Evolutionary conservation across 2,113 vertebrate genomes (phyloP), one percentile per base, ranked within the genome.

Genomic region (Heptranchias perlo): DNA sequence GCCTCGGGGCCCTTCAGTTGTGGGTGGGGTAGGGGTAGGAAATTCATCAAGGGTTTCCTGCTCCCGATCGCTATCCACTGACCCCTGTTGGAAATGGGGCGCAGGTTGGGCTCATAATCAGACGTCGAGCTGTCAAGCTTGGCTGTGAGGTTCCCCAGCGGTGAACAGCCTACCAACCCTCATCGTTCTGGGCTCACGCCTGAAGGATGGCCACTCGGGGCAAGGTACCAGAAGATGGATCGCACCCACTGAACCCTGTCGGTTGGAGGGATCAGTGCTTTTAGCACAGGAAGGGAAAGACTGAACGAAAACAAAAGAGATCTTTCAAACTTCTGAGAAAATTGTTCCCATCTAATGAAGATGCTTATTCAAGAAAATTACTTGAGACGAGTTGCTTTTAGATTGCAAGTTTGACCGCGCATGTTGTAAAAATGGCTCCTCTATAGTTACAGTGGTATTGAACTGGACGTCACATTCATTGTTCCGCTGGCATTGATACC

Each of bases 371-470:
- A 6, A 25, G 25, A 35, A 13, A 95, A 95, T 52, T 47, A 95
- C 65, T 69, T 95, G 65, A 65, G 62, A 25, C 25, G 39, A 25
- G 28, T 47, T 69, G 94, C 47, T 95, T n/a, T 58, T 65, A 25
- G 39, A 25, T 35, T 95, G 47, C 28, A 73, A 69, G 47, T 65
- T 47, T 25, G 64, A 47, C 87, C 52, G 16, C 67, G 64, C 93
- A 49, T 25, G 62, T 67, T 94, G 23, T 47, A 94, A 94, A 58
- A 94, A 94, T 49, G 94, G 47, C 47, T 95, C 94, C 93, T 31
- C 65, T 73, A 69, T 52, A 73, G 69, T 52, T 95, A 95, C 64
- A 67, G 62, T 44, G 39, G 23, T 44, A 52, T 73, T 95, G 44
- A 69, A 95, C 47, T 95, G 39, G 47, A 47, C 2, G 28, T 95